Evolutionary conservation across 1,140 invertebrate genomes (phyloP), one percentile per base, ranked within the genome.

Genomic region (Camponotus floridanus): DNA sequence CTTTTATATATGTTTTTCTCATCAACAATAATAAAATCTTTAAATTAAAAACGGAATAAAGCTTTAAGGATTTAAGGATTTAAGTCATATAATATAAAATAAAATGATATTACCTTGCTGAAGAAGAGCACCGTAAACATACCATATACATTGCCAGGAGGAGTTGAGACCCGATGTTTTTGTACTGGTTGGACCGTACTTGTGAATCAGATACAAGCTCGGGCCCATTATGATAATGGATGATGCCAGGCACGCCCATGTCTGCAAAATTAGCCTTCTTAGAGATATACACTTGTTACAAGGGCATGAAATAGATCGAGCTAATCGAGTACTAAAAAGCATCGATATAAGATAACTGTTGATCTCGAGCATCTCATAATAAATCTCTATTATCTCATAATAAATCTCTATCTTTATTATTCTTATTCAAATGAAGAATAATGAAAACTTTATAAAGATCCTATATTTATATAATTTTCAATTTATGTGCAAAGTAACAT

Each of bases 61-160:
- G 13, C 15, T 7, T 3, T 15, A n/a, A 1, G 3, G 26, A 26
- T 26, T 26, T 26, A 1, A 6, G 0, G 0, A 39, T 6, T 26
- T n/a, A 26, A 1, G 2, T 68, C 33, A n/a, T 3, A 61, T 0
- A n/a, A 48, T 48, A 26, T 13, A 7, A 21, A 71, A 57, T 6
- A 4, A 74, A 15, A 21, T 8, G 18, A 33, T 33, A 4, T 5
- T 73, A 98, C 98, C 98, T 97, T 99, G 98, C 92, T 99, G 98
- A 18, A 99, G 94, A 64, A 99, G 95, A 18, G 98, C 98, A 0
- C 98, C 98, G 93, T 98, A 98, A 90, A 98, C 96, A 89, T 99
- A 99, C 98, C 98, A 98, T 73, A 97, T 96, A 92, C 98, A 98
- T 89, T 98, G 97, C 87, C 92, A 93, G 0, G 90, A 90, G 1